Evolutionary conservation across 2,797 vertebrate species (phyloP).

Genomic region (Loris lydekkerianus): DNA sequence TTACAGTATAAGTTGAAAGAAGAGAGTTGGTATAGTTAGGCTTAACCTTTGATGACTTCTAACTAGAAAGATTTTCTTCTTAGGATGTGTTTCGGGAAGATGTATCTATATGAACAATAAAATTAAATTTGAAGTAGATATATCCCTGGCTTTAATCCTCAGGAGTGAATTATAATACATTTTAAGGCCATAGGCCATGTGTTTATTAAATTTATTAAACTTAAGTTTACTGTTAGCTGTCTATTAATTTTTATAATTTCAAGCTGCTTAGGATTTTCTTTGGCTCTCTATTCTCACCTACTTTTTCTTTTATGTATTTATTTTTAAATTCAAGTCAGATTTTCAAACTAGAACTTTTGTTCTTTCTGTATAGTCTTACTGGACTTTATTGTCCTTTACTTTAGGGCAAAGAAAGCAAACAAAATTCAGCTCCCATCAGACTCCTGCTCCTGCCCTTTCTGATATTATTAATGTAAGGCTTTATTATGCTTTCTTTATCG

Average conservation of each 20-base stretch:
- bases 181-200: not conserved
- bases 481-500: slow-evolving; percentile 21
- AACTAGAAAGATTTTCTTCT: slow-evolving; percentile 5
- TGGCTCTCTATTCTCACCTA: not conserved
- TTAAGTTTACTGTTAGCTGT: slow-evolving; percentile 3
- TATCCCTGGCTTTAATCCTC: not conserved
- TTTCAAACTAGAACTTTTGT: slow-evolving; percentile 30
- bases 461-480: not conserved
- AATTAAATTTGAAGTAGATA: not conserved
- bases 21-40: not conserved
- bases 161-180: not conserved
- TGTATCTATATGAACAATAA: not conserved
- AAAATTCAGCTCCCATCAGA: not conserved
- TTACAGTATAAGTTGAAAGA: slow-evolving; percentile 7
- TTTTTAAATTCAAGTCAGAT: not conserved
- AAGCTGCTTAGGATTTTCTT: slow-evolving; percentile 54
- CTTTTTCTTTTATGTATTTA: not conserved
- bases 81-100: not conserved
- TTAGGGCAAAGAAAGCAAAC: slow-evolving; percentile 28
- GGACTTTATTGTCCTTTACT: slow-evolving; percentile 13
- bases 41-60: slow-evolving; percentile 6
- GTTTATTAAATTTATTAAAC: slow-evolving; percentile 31
- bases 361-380: slow-evolving; percentile 11
- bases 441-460: not conserved
- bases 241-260: slow-evolving; percentile 49